A percentile compares a stretch with the other conserved stretches of the same genome.
Evolutionary conservation across 2,113 vertebrate species (phyloP).

Genomic region (crab-eating macaque (Macaca fascicularis)): T2T-MFA8v1.1 NC_088394.1:27084501-27085000

Average conservation of each 20-base stretch:
- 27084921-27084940: not conserved
- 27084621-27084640: too few species aligned
- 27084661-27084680: rapidly evolving
- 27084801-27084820: not conserved
- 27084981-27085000: not conserved
- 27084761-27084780: not conserved
- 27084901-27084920: not conserved
- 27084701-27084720: not conserved
- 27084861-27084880: not conserved
- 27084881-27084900: not conserved
- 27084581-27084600: too few species aligned
- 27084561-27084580: too few species aligned
- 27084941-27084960: not conserved
- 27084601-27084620: too few species aligned
- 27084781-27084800: not conserved
- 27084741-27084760: not conserved
- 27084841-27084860: not conserved
- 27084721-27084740: not conserved
- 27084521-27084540: too few species aligned
- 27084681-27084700: not conserved
- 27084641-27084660: rapidly evolving
- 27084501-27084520: too few species aligned
- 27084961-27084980: not conserved
- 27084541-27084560: too few species aligned
- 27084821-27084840: not conserved